These are phyloP conservation scores for Macrotis lagotis DNA, from an alignment of 2,113 vertebrate genomes.

Conservation along the genomic window DNA sequence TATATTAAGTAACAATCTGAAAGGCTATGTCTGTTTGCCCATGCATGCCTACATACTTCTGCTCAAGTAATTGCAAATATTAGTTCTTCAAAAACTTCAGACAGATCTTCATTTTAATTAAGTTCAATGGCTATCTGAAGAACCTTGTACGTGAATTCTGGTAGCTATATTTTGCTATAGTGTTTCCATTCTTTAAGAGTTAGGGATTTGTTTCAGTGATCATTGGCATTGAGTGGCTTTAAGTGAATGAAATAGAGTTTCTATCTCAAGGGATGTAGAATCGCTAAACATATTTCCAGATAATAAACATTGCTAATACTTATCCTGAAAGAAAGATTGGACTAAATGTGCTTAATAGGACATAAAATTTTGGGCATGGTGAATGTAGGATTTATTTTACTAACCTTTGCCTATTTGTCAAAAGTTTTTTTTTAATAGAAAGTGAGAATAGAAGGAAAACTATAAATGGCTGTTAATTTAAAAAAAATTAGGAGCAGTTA, in stretches of 20 bases:
- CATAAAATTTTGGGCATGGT: neutral
- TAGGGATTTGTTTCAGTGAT: neutral
- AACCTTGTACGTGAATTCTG: neutral
- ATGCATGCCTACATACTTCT: neutral
- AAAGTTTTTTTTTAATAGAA: neutral
- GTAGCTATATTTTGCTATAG: neutral
- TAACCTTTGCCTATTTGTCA: neutral
- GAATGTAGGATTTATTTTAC: neutral
- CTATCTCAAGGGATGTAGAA: neutral
- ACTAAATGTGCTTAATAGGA: neutral
- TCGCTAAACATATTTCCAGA: neutral
- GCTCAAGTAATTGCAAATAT: neutral
- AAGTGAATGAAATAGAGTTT: neutral
- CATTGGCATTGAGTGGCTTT: neutral
- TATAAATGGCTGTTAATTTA: neutral
- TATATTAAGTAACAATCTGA: slow-evolving; percentile 15
- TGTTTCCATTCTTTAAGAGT: neutral
- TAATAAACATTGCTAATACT: neutral
- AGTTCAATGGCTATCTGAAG: neutral
- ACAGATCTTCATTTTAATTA: neutral
- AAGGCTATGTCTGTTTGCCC: neutral
- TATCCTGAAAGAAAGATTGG: neutral
- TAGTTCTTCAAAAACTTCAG: neutral
- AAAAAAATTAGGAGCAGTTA: neutral
- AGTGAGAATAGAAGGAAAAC: neutral